Evolutionary conservation across 2,113 vertebrate species (phyloP), one percentile per base, ranked within the genome.

Genomic region (Passer montanus): DNA sequence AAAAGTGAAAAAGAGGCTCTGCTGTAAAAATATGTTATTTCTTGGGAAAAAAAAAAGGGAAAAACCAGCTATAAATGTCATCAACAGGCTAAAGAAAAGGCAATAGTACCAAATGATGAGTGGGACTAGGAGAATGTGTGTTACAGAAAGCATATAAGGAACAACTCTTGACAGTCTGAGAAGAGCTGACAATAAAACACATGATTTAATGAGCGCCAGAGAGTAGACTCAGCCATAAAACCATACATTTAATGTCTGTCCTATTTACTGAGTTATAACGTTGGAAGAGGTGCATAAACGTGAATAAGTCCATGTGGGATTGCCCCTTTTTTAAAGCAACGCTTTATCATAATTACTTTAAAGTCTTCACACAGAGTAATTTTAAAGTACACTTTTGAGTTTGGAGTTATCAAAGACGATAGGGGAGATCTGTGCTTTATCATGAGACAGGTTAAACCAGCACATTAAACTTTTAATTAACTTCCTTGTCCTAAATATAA

Each of bases 261-360:
- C 83, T 75, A 74, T 95, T 95, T 90, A 88, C 75, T 93, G 87
- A 96, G 62, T 91, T 95, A 82, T 91, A 75, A 85, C 39, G 28
- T 43, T 76, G 87, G 56, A 94, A 89, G 76, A 69, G 67, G 41
- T 84, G 85, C 66, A 93, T 93, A 95, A 93, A 87, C 55, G 63
- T 67, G 58, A 84, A 31, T 58, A 84, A 90, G 55, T 81, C 55
- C 84, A 27, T 47, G 84, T 0, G 22, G 62, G 63, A 94, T 89
- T 93, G 92, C 63, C 50, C 67, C 73, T 82, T 66, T 96, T 85
- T n/a, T 5, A 49, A 78, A 92, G 53, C 21, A 19, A 96, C 43
- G 47, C 84, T 97, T 95, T 97, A 95, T 95, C 88, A 94, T 96
- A 98, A 96, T 97, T 98, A 96, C 94, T 97, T 96, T 92, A 97